A percentile compares a stretch with the other conserved stretches of the same genome.
These are phyloP conservation scores for Aphyosemion australe DNA, from an alignment of 2,113 vertebrate species.

Conservation along the genomic window DNA sequence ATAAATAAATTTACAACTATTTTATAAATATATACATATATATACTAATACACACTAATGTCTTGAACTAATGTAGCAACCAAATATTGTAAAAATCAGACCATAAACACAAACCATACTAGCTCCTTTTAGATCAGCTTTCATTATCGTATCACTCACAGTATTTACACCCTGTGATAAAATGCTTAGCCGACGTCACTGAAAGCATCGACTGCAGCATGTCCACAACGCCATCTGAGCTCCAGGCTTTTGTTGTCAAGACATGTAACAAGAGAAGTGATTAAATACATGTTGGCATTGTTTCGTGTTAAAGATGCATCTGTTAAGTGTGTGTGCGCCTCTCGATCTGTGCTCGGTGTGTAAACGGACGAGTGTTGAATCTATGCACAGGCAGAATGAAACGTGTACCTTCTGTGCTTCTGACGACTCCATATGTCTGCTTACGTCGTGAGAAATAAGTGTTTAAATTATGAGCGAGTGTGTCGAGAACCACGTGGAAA, in stretches of 20 bases:
- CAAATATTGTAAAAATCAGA: constrained; percentile 59
- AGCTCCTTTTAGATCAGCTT: constrained; percentile 38
- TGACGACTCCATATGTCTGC: constrained; percentile 65
- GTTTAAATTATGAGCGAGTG: constrained; percentile 53
- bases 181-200: constrained; percentile 55
- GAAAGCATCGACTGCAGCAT: constrained; percentile 65
- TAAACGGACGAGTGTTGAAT: constrained; percentile 23
- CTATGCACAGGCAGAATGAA: constrained; percentile 42
- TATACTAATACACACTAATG: constrained; percentile 65
- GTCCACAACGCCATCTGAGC: constrained; percentile 45
- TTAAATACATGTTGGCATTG: constrained; percentile 43
- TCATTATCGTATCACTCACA: constrained; percentile 41
- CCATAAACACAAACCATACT: constrained; percentile 37
- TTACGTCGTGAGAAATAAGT: constrained; percentile 45
- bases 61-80: constrained; percentile 62
- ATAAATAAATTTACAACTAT: constrained; percentile 23
- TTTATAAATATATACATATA: constrained; percentile 45
- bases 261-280: constrained; percentile 40
- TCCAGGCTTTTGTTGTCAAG: constrained; percentile 49
- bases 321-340: constrained; percentile 12
- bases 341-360: constrained; percentile 1
- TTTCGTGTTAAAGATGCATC: constrained; percentile 8
- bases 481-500: constrained; percentile 42
- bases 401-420: constrained; percentile 22
- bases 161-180: constrained; percentile 60